Evolutionary conservation across 1,140 invertebrate genomes (phyloP), one percentile per base, ranked within the genome.

Genomic region (Calycopis cecrops): DNA sequence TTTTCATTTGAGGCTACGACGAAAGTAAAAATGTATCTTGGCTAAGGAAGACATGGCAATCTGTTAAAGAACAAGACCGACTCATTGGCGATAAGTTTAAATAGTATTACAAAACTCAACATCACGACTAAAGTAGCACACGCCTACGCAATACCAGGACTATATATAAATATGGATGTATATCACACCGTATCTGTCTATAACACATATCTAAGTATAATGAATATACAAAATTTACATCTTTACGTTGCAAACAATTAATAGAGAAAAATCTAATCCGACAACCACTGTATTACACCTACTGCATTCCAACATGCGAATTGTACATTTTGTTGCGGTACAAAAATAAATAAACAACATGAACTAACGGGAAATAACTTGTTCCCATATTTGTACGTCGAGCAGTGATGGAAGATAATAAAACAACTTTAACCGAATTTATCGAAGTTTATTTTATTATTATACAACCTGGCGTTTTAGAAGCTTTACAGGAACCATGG

Each of bases 131-230:
- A 28, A 44, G 40, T 44, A 44, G 40, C 40, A 44, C 6, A 28
- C 40, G 12, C 8, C 40, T 44, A 44, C 16, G 9, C 40, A 44
- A 44, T 44, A 44, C 40, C 40, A 17, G 40, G 12, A 44, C 14
- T 16, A 16, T 16, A 44, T 28, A 47, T 47, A 18, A 47, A n/a
- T 47, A 47, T 51, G 17, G 38, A 16, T 44, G 40, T 16, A 28
- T 73, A 70, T 69, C 67, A 75, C 67, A 70, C 69, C 52, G 44
- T 65, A 68, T 66, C 65, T 66, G 62, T 52, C 69, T 74, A 67
- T 60, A 64, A 66, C 60, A 70, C 60, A 67, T 63, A 65, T 65
- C 62, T 68, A 73, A 56, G 38, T 71, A 44, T 44, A 44, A 28
- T 48, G 52, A 61, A 63, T 67, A 57, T 67, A 67, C 64, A 63